Percentiles rank a stretch among this genome's conserved stretches.
phyloP scores from a whole-genome alignment of 2,888 invertebrate genomes.

The Pollenia angustigena region DNA sequence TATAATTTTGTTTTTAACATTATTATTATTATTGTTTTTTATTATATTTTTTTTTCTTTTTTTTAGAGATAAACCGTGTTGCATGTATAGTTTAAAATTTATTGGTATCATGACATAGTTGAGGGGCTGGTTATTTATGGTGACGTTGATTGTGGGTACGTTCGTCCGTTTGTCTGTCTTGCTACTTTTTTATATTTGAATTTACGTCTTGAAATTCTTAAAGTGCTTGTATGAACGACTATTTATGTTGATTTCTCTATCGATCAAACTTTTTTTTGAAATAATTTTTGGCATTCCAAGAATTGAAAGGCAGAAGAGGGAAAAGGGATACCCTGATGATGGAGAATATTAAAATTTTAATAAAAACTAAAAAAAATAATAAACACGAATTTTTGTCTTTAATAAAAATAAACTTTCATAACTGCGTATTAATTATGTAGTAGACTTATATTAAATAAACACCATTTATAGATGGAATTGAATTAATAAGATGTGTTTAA shows the following conservation, averaged over 20 bases:
- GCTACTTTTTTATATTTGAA: background rate
- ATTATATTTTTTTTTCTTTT: background rate
- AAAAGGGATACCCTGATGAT: background rate
- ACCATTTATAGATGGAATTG: too few species aligned
- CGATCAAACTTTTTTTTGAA: constrained; percentile 46
- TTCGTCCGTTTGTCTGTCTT: background rate
- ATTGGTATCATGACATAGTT: constrained; percentile 10
- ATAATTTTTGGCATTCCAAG: constrained; percentile 8
- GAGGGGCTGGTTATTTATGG: background rate
- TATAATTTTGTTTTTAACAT: constrained; percentile 1
- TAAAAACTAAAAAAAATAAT: background rate
- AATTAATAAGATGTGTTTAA: too few species aligned
- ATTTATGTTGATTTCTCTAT: constrained; percentile 33
- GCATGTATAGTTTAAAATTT: constrained; percentile 14
- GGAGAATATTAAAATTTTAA: background rate
- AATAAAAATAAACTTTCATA: background rate
- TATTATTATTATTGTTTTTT: background rate
- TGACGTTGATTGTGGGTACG: background rate
- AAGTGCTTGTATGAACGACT: background rate
- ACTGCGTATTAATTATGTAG: background rate
- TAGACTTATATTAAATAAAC: too few species aligned
- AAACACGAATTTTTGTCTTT: background rate
- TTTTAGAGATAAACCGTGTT: constrained; percentile 5
- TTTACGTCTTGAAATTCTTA: constrained; percentile 22
- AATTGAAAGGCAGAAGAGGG: background rate